Evolutionary conservation across 2,113 vertebrate genomes (phyloP), one percentile per base, ranked within the genome.

Genomic region (Pagrus major): DNA sequence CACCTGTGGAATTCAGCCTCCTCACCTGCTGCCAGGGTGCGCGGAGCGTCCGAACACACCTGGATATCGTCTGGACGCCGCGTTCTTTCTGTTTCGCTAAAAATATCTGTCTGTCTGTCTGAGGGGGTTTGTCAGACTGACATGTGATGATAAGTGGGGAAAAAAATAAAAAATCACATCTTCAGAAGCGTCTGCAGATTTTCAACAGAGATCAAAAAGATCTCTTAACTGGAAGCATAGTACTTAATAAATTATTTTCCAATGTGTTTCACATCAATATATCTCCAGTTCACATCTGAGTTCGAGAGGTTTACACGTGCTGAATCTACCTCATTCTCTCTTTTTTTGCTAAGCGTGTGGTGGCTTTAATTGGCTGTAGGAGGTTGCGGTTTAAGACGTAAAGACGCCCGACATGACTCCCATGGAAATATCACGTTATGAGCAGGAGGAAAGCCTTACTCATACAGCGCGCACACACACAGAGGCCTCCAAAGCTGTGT

Each of bases 391-490:
- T 76, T 15, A 35, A 73, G 56, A 83, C 15, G 67, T 70, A 35
- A 63, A 64, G 77, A 76, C 46, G 33, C 63, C 51, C 33, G 65
- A 77, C 78, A 72, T 67, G 73, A 82, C 73, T 44, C 42, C 60
- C 9, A 25, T 86, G 85, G 83, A 91, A 90, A 90, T 44, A 86
- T 51, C 35, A 67, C 41, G 21, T 83, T 68, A 78, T 42, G 79
- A 87, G 79, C 44, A 49, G n/a, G 41, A 78, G 86, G 86, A 89
- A 90, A 91, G 73, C 84, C 69, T 91, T 86, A 89, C 79, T 93
- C 91, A 92, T 58, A 33, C 68, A 33, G 55, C 5, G 6, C 49
- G 59, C 80, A 71, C 61, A 37, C 49, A 63, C 80, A 71, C 61
- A 37, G 61, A 82, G 76, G 64, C 65, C 85, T 82, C 49, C 74